phyloP scores from a whole-genome alignment of 2,797 vertebrate genomes.

The Natrix natrix region DNA sequence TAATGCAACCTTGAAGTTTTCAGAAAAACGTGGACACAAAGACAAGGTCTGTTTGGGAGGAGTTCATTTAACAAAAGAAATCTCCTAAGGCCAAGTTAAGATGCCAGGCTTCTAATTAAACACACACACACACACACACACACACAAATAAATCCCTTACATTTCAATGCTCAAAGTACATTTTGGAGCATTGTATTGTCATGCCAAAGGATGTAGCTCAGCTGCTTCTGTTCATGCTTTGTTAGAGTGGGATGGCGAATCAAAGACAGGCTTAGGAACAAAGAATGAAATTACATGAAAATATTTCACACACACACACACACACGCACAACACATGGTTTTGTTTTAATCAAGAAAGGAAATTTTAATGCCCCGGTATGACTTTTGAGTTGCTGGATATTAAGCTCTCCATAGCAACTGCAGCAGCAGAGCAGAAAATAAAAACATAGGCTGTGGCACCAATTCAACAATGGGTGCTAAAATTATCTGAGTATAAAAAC shows the following conservation, averaged over 20 bases:
- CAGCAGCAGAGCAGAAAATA: background rate
- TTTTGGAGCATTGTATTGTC: background rate
- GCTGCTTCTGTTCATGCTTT: background rate
- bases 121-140: background rate
- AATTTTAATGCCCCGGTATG: background rate
- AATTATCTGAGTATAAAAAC: background rate
- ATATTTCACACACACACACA: background rate
- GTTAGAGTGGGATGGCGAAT: background rate
- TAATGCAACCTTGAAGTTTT: background rate
- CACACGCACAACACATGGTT: background rate
- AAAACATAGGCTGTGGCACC: background rate
- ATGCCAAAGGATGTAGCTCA: background rate
- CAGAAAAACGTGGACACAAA: background rate
- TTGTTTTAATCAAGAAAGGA: background rate
- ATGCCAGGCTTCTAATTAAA: conserved; percentile 14
- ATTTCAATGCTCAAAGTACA: background rate
- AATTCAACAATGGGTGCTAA: background rate
- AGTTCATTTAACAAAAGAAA: conserved; percentile 2
- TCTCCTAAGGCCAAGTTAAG: background rate
- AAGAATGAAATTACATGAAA: background rate
- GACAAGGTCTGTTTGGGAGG: background rate
- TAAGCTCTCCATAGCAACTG: background rate
- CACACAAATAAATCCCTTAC: conserved; percentile 5
- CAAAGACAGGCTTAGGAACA: background rate
- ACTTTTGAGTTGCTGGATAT: background rate